phyloP scores from a whole-genome alignment of 2,888 invertebrate species.

The Campoletis raptor region DNA sequence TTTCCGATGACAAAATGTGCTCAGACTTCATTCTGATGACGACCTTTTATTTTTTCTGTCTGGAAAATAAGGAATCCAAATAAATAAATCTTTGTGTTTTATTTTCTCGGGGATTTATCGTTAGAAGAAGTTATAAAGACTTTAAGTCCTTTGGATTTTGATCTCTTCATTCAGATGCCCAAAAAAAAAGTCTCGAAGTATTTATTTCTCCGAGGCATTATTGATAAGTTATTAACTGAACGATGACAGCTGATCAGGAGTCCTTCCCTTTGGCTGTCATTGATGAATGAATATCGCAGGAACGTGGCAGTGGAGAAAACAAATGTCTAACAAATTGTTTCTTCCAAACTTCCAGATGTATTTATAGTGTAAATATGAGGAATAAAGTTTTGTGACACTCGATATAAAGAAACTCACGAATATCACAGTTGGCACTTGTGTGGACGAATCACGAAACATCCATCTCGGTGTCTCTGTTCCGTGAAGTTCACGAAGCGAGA shows the following conservation, averaged over 20 bases:
- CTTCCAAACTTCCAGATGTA: too few relatives aligned
- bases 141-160: neutral
- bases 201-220: too few relatives aligned
- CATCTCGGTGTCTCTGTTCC: constrained; percentile 49
- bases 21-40: too few relatives aligned
- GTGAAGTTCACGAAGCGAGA: constrained; percentile 61
- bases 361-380: too few relatives aligned
- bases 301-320: neutral
- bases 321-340: neutral
- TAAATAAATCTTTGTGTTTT: neutral
- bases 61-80: too few relatives aligned
- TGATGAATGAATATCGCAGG: too few relatives aligned
- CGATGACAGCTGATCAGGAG: too few relatives aligned
- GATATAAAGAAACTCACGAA: constrained; percentile 44
- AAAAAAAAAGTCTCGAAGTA: neutral
- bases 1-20: too few relatives aligned
- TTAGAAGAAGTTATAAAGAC: neutral
- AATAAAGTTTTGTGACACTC: neutral
- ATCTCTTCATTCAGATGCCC: neutral
- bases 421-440: constrained; percentile 59
- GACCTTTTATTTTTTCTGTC: too few relatives aligned
- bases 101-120: neutral
- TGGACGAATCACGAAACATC: constrained; percentile 51
- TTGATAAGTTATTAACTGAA: too few relatives aligned
- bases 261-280: too few relatives aligned